Evolutionary conservation across 2,113 vertebrate species (phyloP), one percentile per base, ranked within the genome.

Genomic region (Carassius auratus): DNA sequence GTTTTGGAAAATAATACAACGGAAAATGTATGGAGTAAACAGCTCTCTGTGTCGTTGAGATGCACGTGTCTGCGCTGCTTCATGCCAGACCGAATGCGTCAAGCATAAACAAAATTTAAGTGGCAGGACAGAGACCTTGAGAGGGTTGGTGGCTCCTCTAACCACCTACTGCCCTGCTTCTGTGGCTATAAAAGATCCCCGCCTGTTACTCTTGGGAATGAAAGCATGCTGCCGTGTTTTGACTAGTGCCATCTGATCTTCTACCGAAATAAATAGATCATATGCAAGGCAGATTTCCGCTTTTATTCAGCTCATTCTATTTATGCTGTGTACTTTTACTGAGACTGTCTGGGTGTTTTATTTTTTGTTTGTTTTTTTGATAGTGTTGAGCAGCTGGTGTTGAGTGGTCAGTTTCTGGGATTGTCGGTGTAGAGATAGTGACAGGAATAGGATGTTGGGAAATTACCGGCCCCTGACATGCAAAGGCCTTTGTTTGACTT

Each of bases 401-500:
- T 10, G 52, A 79, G 83, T 33, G 74, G 59, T 45, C 71, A 19
- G 14, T 55, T 71, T 73, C 15, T 23, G 73, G 13, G 42, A 57
- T 50, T 4, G 55, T 61, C 8, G 73, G 33, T 78, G 50, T 57
- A 86, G 57, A 52, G 84, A 84, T 62, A 68, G 62, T 17, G 21
- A 14, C 68, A 48, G 45, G 85, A 86, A 19, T 59, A 45, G 42
- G 85, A 86, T 83, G 76, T 84, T 86, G 76, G 38, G 61, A 66
- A 81, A 71, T 81, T 19, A 50, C 50, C 42, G 48, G 52, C 76
- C 77, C 50, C 69, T 26, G 45, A 61, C 71, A 57, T 62, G 75
- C 81, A 8, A 76, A 66, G 75, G 75, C 55, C 45, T 86, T 89
- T 89, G 89, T 93, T 91, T 92, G 91, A 90, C 87, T 90, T 92